Conservation (phyloP, 2,888 invertebrate species). For the Cyclophora albipunctata region DNA sequence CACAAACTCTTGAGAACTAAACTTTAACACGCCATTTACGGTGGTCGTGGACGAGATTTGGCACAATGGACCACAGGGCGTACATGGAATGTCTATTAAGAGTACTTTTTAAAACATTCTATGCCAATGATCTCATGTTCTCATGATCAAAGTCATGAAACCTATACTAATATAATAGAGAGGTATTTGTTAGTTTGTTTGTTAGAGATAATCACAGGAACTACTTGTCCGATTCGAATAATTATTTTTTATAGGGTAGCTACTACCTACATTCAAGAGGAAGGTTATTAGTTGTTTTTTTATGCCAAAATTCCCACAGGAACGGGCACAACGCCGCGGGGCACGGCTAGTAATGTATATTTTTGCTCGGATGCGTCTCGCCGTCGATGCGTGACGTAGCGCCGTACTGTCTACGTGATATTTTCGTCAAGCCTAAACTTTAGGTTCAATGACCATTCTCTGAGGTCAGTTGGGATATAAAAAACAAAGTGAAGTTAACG, state of each 20-base stretch:
- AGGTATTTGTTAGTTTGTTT: too few species aligned
- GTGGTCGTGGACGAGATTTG: too few species aligned
- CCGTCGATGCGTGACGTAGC: conserved; percentile 41
- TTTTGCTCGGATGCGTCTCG: conserved; percentile 20
- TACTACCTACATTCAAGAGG: too few species aligned
- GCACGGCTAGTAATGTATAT: neutral
- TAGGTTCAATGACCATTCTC: conserved; percentile 53
- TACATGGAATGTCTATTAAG: conserved; percentile 16
- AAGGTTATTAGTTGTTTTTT: too few species aligned
- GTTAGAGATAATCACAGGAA: too few species aligned
- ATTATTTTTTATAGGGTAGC: too few species aligned
- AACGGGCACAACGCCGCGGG: too few species aligned
- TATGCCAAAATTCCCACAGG: too few species aligned
- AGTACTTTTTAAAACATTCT: conserved; percentile 35
- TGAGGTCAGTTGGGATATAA: conserved; percentile 53
- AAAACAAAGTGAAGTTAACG: conserved; percentile 45
- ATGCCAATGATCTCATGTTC: conserved; percentile 20
- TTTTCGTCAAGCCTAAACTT: conserved; percentile 38
- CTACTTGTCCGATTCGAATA: too few species aligned
- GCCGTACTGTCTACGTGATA: conserved; percentile 50
- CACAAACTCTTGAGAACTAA: neutral
- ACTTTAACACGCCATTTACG: conserved; percentile 1
- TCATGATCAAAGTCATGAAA: too few species aligned
- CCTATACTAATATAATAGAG: too few species aligned
- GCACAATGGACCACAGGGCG: too few species aligned